These are phyloP conservation scores for Cochlearius cochlearius DNA, from an alignment of 2,113 vertebrate genomes.

Conservation along the genomic window DNA sequence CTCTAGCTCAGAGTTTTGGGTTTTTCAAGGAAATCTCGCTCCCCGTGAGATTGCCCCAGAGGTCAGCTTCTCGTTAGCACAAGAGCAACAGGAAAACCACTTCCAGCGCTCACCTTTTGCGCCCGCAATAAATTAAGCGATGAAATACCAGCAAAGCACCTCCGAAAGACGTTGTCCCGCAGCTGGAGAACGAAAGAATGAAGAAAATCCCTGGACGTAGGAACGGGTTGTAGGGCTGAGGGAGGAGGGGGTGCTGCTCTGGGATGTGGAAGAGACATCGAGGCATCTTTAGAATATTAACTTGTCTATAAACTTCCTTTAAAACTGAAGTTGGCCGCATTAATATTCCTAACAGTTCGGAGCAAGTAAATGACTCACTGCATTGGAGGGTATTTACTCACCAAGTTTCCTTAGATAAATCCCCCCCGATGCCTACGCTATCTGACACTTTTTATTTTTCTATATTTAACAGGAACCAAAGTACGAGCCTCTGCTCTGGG, in stretches of 20 bases:
- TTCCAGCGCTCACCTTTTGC: not conserved
- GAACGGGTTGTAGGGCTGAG: not conserved
- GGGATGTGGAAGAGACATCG: not conserved
- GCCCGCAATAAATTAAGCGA: not conserved
- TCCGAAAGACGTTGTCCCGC: not conserved
- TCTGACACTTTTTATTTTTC: conserved; percentile 31
- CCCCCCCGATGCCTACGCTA: not conserved
- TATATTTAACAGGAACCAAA: conserved; percentile 29
- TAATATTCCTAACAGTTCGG: not conserved
- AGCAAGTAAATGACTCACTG: not conserved
- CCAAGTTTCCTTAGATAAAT: not conserved
- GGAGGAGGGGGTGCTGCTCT: not conserved
- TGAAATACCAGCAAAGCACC: not conserved
- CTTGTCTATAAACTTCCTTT: not conserved
- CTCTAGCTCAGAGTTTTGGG: not conserved
- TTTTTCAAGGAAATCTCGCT: not conserved
- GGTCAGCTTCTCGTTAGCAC: not conserved
- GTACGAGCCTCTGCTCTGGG: not conserved
- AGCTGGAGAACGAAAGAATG: not conserved
- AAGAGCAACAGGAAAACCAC: not conserved
- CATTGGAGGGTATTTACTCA: not conserved
- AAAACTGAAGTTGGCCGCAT: not conserved
- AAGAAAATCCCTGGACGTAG: not conserved
- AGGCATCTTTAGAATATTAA: not conserved
- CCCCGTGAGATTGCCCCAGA: not conserved